Base-by-base conservation (phyloP, 2,888 invertebrate species). In the Germaria angustata region DNA sequence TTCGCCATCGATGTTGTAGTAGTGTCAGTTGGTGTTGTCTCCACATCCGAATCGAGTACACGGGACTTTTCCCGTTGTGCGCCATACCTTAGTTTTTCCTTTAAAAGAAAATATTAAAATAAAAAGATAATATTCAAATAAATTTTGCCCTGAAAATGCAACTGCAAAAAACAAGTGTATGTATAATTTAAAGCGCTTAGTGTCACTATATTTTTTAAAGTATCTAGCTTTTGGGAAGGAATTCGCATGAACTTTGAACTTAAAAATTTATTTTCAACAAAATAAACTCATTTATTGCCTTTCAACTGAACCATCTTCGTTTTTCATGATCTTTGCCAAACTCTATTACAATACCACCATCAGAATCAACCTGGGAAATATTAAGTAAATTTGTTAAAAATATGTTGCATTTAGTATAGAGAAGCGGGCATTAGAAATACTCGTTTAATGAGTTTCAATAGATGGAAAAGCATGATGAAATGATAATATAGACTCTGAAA, bases 1-100 rank as follows among this genome's bases (percentile, higher is more conserved):
- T 86, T 85, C 13, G 87, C 87, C 59, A 83, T 84, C 2, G 87
- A 87, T 34, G 87, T 86, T 15, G 86, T 87, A n/a, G 86, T 84
- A 34, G 86, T 86, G 59, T 87, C 87, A 22, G 87, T 87, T 13
- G 87, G 87, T 51, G 86, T 81, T 11, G 86, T 86, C 41, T 87
- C 85, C 44, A 85, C 85, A 61, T 87, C 87, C 15, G 87, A 84
- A 63, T 88, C 88, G 22, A 83, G 49, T 20, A 77, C 46, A 49
- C 76, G 80, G 9, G 79, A 68, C 77, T 80, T 84, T 76, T 84
- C 84, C 71, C 65, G 80, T 77, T 84, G 81, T 28, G 85, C 59
- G n/a, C 85, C 82, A 80, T 84, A 63, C 20, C 80, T 53, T 22
- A 86, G 80, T 68, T 84, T 78, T 75, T 85, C 85, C 85, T 86